phyloP scores from a whole-genome alignment of 2,888 invertebrate species.

The Lasius fuliginosus region DNA sequence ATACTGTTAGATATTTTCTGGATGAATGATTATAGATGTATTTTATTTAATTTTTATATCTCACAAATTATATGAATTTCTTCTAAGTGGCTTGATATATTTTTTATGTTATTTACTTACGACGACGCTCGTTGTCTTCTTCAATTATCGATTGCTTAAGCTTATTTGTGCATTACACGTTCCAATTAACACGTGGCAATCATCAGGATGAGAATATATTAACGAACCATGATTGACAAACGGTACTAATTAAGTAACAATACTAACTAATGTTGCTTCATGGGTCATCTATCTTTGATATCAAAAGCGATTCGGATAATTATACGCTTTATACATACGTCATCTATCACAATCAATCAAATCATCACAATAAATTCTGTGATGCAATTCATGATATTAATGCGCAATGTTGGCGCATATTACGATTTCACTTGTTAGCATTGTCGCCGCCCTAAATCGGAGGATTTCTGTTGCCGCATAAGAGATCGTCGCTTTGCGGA shows the following conservation, averaged over 20 bases:
- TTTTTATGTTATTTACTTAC: conserved; percentile 17
- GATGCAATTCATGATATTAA: background rate
- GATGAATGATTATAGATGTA: background rate
- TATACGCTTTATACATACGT: background rate
- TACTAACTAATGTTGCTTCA: conserved; percentile 17
- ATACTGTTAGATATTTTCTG: background rate
- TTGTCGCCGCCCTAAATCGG: conserved; percentile 12
- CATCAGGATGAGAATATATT: conserved; percentile 31
- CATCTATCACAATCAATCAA: background rate
- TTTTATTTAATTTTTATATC: background rate
- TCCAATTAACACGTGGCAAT: conserved; percentile 17
- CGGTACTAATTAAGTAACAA: conserved; percentile 29
- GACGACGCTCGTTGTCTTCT: background rate
- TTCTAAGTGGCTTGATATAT: background rate
- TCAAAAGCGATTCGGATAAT: conserved; percentile 34
- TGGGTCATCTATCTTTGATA: conserved; percentile 31
- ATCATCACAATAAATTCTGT: background rate
- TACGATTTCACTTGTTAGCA: conserved; percentile 3
- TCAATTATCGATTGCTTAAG: conserved; percentile 9
- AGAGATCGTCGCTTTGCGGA: conserved; percentile 63
- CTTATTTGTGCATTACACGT: conserved; percentile 1
- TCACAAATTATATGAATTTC: background rate
- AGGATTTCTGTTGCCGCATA: conserved; percentile 50
- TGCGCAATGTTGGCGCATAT: background rate
- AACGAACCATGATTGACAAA: conserved; percentile 40